These are phyloP conservation scores for Drosophila littoralis DNA, from an alignment of 1,140 invertebrate genomes.

Conservation along the genomic window DNA sequence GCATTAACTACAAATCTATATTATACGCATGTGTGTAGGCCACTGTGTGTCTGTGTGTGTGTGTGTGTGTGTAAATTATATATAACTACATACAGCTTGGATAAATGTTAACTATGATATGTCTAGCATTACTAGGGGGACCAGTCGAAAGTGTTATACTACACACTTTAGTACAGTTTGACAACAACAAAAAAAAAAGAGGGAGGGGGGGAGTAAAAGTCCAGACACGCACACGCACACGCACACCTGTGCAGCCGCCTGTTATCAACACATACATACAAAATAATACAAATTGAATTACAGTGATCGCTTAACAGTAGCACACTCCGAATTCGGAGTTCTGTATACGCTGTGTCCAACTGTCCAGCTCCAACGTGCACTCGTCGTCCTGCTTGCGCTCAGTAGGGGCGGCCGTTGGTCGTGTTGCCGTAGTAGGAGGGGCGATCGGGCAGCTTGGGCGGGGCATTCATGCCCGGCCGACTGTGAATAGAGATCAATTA, in stretches of 20 bases:
- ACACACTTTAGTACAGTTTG: constrained; percentile 33
- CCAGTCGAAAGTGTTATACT: constrained; percentile 41
- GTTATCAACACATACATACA: constrained; percentile 20
- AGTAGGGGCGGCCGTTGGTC: constrained; percentile 70
- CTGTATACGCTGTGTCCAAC: constrained; percentile 8
- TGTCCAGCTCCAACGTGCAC: not conserved
- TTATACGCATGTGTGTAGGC: not conserved
- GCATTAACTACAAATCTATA: constrained; percentile 35
- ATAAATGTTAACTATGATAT: constrained; percentile 40
- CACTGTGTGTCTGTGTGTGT: constrained; percentile 1
- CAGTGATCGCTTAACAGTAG: constrained; percentile 17
- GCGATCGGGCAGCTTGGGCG: constrained; percentile 76
- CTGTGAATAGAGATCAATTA: constrained; percentile 42
- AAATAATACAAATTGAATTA: constrained; percentile 53
- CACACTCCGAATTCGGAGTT: constrained; percentile 2
- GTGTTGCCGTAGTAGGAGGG: constrained; percentile 76
- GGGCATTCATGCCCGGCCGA: constrained; percentile 70
- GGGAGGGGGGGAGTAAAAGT: not conserved
- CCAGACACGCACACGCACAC: constrained; percentile 2
- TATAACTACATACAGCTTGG: constrained; percentile 21
- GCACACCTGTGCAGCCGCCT: not conserved
- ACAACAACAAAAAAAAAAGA: constrained; percentile 12
- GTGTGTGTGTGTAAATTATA: constrained; percentile 7
- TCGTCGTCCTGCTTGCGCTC: not conserved
- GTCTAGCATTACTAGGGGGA: constrained; percentile 30